Evolutionary conservation across 1,140 invertebrate genomes (phyloP).

Genomic region (Papilio xuthus): DNA sequence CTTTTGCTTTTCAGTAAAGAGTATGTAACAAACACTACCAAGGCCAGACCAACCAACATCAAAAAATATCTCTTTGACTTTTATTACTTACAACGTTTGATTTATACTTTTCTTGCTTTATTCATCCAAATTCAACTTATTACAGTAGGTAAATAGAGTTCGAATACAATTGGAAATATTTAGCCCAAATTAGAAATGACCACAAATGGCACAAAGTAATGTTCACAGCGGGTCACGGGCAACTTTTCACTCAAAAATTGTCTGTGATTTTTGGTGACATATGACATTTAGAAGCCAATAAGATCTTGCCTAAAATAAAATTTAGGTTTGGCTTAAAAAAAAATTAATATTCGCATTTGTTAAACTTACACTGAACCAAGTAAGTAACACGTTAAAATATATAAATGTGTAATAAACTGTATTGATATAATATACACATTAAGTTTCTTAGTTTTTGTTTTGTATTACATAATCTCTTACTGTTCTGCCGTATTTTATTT

Average conservation of each 20-base stretch:
- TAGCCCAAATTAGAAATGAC: neutral
- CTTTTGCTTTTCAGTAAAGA: no score
- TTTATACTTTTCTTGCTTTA: no score
- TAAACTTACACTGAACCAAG: slow-evolving; percentile 2
- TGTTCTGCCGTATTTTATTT: neutral
- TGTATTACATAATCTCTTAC: slow-evolving; percentile 33
- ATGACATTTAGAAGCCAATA: neutral
- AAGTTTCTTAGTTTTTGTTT: slow-evolving; percentile 3
- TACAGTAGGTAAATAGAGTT: no score
- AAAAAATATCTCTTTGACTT: neutral
- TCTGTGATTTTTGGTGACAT: slow-evolving; percentile 5
- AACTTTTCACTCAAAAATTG: neutral
- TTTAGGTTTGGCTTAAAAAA: neutral
- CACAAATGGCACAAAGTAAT: neutral
- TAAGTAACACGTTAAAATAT: slow-evolving; percentile 23
- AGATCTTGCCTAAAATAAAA: slow-evolving; percentile 16
- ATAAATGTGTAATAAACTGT: neutral
- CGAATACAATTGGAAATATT: neutral
- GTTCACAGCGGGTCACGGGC: neutral
- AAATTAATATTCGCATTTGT: slow-evolving; percentile 14
- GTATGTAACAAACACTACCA: no score
- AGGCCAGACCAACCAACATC: neutral
- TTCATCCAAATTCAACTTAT: no score
- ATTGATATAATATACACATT: neutral
- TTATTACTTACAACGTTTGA: neutral